These are phyloP conservation scores for Oxystoma pomonae DNA, from an alignment of 2,888 invertebrate species.

Conservation along the genomic window DNA sequence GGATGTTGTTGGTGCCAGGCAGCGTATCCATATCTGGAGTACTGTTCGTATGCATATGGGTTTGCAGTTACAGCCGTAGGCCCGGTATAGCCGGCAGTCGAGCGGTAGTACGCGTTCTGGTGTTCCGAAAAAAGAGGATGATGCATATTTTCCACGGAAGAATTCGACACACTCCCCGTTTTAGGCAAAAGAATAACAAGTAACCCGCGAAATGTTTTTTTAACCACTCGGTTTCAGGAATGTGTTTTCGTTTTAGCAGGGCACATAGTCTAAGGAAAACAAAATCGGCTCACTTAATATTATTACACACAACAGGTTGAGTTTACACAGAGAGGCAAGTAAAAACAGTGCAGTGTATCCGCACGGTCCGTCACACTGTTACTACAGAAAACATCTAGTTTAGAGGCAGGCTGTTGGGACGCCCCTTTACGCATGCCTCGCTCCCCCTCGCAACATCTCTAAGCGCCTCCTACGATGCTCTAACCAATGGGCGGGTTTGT, in stretches of 20 bases:
- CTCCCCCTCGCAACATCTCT: not conserved
- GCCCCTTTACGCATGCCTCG: not conserved
- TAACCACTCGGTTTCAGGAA: not conserved
- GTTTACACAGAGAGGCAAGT: constrained; percentile 70
- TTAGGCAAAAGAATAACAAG: too few species aligned
- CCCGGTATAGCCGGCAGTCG: constrained; percentile 54
- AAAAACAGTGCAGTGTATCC: constrained; percentile 51
- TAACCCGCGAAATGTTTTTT: not conserved
- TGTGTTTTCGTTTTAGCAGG: not conserved
- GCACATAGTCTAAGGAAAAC: constrained; percentile 43
- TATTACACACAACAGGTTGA: constrained; percentile 78
- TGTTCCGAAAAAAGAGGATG: constrained; percentile 63
- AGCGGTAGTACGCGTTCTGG: constrained; percentile 86
- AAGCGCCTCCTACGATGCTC: not conserved
- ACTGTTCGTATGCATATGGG: constrained; percentile 79
- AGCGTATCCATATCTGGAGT: constrained; percentile 77
- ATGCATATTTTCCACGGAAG: too few species aligned
- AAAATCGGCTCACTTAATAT: constrained; percentile 62
- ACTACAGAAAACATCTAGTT: constrained; percentile 50
- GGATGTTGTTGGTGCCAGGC: constrained; percentile 53
- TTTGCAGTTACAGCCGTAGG: constrained; percentile 57
- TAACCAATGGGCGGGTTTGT: not conserved
- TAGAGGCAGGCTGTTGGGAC: constrained; percentile 11
- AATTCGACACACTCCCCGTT: too few species aligned
- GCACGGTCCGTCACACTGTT: constrained; percentile 45